These are phyloP conservation scores for Phyllotreta cruciferae DNA, from an alignment of 2,888 invertebrate species.

Conservation along the genomic window DNA sequence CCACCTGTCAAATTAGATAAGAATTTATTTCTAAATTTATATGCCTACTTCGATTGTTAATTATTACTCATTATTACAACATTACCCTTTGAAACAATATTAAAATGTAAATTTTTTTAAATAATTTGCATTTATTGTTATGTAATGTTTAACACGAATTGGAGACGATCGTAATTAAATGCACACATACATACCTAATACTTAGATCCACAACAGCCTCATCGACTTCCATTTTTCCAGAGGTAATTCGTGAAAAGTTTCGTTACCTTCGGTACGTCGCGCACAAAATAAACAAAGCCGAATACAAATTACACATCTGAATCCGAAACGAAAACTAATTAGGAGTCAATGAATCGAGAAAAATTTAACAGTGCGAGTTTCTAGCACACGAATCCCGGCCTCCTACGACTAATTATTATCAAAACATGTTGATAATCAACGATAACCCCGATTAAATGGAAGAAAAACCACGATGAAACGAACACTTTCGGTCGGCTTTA, in stretches of 20 bases:
- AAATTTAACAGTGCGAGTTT: slow-evolving; percentile 24
- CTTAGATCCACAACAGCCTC: slow-evolving; percentile 89
- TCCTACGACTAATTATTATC: slow-evolving; percentile 44
- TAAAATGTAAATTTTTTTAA: background rate
- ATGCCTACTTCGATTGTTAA: background rate
- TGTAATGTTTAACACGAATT: background rate
- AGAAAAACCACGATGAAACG: slow-evolving; percentile 20
- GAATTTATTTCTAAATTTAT: too few relatives aligned
- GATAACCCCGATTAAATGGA: slow-evolving; percentile 35
- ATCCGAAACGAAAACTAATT: slow-evolving; percentile 14
- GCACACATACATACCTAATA: slow-evolving; percentile 71
- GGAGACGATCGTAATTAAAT: background rate
- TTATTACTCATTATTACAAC: background rate
- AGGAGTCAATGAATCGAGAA: slow-evolving; percentile 18
- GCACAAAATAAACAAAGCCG: slow-evolving; percentile 16
- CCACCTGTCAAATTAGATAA: too few relatives aligned
- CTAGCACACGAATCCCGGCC: slow-evolving; percentile 30
- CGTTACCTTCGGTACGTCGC: slow-evolving; percentile 22
- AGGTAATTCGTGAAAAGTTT: slow-evolving; percentile 20
- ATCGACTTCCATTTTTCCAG: slow-evolving; percentile 82
- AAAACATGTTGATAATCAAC: slow-evolving; percentile 50
- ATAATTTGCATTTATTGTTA: too few relatives aligned
- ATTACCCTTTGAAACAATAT: background rate
- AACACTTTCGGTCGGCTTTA: slow-evolving; percentile 3
- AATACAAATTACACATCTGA: slow-evolving; percentile 24